These are phyloP conservation scores for Arctocebus calabarensis DNA, from an alignment of 2,797 vertebrate species.

Conservation along the genomic window DNA sequence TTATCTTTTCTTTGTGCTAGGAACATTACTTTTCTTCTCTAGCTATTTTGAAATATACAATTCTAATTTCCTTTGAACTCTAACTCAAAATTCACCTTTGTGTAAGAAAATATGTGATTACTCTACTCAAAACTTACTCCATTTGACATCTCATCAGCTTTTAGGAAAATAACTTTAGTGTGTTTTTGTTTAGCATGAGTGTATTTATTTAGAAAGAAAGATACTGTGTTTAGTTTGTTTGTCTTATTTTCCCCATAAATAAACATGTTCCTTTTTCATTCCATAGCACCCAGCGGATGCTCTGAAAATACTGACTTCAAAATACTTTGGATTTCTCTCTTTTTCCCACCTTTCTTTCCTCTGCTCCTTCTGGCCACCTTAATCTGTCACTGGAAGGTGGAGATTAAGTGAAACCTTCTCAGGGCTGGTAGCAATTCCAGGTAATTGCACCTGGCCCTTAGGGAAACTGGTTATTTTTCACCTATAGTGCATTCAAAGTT, in stretches of 20 bases:
- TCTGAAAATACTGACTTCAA: neutral
- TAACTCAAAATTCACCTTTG: conserved; percentile 23
- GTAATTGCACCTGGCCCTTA: neutral
- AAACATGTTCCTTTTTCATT: neutral
- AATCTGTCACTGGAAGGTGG: neutral
- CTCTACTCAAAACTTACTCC: neutral
- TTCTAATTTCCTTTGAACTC: conserved; percentile 30
- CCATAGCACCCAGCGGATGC: neutral
- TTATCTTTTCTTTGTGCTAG: neutral
- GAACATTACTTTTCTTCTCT: neutral
- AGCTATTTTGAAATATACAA: neutral
- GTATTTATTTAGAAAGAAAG: conserved; percentile 18
- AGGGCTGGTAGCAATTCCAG: neutral
- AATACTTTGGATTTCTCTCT: neutral
- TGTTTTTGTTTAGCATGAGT: neutral
- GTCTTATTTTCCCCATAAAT: neutral
- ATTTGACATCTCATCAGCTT: neutral
- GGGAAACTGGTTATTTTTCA: neutral
- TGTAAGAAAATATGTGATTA: neutral
- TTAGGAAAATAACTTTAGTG: neutral
- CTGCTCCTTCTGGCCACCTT: neutral
- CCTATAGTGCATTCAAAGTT: neutral
- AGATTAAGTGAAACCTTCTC: neutral
- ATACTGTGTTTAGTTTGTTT: neutral
- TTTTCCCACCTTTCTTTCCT: neutral